These are phyloP conservation scores for Siphonodentalium dalli DNA, from an alignment of 2,888 invertebrate genomes.

Conservation along the genomic window DNA sequence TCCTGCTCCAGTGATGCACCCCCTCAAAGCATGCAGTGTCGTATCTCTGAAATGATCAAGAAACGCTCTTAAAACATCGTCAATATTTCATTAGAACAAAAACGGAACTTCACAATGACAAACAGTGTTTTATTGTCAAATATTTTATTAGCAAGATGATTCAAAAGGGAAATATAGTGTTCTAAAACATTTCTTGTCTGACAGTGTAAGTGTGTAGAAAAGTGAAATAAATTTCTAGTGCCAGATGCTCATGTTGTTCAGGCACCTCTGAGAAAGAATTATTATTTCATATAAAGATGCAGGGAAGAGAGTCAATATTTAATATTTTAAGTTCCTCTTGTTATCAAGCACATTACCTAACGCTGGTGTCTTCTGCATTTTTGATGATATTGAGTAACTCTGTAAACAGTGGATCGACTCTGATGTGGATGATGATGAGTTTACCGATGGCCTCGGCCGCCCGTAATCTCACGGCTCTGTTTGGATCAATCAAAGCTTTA, in stretches of 20 bases:
- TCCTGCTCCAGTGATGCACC: slow-evolving; percentile 83
- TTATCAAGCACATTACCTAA: slow-evolving; percentile 68
- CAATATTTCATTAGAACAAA: not conserved
- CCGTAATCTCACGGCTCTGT: slow-evolving; percentile 85
- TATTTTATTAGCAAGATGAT: too few relatives aligned
- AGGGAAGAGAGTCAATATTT: too few relatives aligned
- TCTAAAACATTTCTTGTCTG: too few relatives aligned
- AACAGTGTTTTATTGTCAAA: not conserved
- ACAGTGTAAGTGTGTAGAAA: too few relatives aligned
- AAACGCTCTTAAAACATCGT: not conserved
- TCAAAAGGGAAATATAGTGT: too few relatives aligned
- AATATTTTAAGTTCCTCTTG: not conserved
- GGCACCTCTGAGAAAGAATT: too few relatives aligned
- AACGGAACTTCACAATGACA: not conserved
- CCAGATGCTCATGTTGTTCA: too few relatives aligned
- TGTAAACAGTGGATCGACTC: slow-evolving; percentile 92
- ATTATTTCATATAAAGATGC: too few relatives aligned
- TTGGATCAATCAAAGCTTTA: slow-evolving; percentile 90
- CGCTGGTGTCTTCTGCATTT: slow-evolving; percentile 78
- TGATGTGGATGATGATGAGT: slow-evolving; percentile 88
- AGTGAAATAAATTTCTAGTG: too few relatives aligned
- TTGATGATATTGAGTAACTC: slow-evolving; percentile 89
- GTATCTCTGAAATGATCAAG: slow-evolving; percentile 75
- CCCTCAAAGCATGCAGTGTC: slow-evolving; percentile 87
- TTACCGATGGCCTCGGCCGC: slow-evolving; percentile 84